These are phyloP conservation scores for Drepanosiphum platanoidis DNA, from an alignment of 2,888 invertebrate species.

Conservation along the genomic window DNA sequence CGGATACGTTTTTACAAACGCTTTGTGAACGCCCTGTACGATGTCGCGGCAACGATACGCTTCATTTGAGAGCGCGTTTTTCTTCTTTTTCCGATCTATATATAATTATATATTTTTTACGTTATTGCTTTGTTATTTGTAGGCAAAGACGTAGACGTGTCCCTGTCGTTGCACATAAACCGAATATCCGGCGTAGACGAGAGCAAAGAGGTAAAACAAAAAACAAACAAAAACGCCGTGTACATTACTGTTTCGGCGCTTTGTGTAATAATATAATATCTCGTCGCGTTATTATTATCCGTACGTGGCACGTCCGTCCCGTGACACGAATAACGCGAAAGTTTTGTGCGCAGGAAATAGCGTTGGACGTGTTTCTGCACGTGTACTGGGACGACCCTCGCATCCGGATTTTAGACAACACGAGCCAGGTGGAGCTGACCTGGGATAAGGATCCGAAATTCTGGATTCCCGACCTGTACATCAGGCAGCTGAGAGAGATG, in stretches of 20 bases:
- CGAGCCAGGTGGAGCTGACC: slow-evolving; percentile 67
- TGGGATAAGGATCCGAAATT: slow-evolving; percentile 67
- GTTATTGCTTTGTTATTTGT: slow-evolving; percentile 1
- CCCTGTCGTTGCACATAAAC: slow-evolving; percentile 73
- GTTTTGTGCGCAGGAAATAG: slow-evolving; percentile 72
- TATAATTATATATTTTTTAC: not conserved
- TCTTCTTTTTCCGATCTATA: not conserved
- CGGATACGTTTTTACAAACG: not conserved
- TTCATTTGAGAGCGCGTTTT: not conserved
- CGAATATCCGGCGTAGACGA: slow-evolving; percentile 75
- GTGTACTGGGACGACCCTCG: slow-evolving; percentile 74
- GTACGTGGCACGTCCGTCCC: not conserved
- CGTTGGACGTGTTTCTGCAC: slow-evolving; percentile 74
- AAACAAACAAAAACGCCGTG: slow-evolving; percentile 58
- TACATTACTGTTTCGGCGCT: not conserved
- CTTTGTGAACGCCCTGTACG: not conserved
- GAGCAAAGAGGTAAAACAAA: slow-evolving; percentile 74
- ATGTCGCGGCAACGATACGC: not conserved
- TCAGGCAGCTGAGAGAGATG: slow-evolving; percentile 74
- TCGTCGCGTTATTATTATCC: too few species aligned
- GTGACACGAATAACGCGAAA: not conserved
- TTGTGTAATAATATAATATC: not conserved
- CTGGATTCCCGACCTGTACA: slow-evolving; percentile 75
- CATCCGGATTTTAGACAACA: slow-evolving; percentile 67
- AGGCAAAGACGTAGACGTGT: slow-evolving; percentile 72